Evolutionary conservation across 30 jellyfish, hydroid and myxozoan genomes (phyloP), one percentile per base, ranked within the genome.

Genomic region (Aurelia sp.): DNA sequence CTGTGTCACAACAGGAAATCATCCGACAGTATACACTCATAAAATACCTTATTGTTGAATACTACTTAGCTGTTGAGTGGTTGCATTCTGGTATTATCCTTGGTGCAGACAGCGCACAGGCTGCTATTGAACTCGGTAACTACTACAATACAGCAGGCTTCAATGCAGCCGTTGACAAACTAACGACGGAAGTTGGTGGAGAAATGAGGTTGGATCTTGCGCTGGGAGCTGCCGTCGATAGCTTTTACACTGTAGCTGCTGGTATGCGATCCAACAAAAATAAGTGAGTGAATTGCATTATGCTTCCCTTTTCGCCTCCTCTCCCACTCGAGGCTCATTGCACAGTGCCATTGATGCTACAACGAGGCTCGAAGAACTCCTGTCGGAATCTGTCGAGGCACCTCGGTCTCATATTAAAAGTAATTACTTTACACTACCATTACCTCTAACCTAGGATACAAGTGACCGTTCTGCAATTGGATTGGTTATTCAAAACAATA

Each of bases 81-180:
- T 44, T 75, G 20, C 98, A 84, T 48, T 74, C 82, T 62, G 84
- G 92, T 21, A 59, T 91, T 66, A 71, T 91, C 20, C 22, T 86
- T 50, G 90, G 61, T 59, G 96, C 89, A 3, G 97, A 89, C 15
- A 20, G 52, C 6, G 91, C 94, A 5, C 50, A 73, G 23, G 9
- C 66, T 18, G 86, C 76, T 59, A 79, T 90, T 30, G 86, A 82
- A 66, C 85, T 90, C 72, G 77, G 84, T 44, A 92, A 83, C 64
- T 85, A 72, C 75, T 76, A 59, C 62, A 60, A 47, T 40, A 35
- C 65, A 11, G 74, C 76, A 21, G 66, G 69, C 6, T 84, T 79
- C 72, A 27, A 17, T 17, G n/a, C 92, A 19, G 96, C 87, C 61
- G 23, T 85, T 58, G 78, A 73, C 51, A 75, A 59, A 59, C 81